A percentile compares a stretch with the other conserved stretches of the same genome.
Conservation (phyloP, 2,888 invertebrate species). For the Lithophane socia region DNA sequence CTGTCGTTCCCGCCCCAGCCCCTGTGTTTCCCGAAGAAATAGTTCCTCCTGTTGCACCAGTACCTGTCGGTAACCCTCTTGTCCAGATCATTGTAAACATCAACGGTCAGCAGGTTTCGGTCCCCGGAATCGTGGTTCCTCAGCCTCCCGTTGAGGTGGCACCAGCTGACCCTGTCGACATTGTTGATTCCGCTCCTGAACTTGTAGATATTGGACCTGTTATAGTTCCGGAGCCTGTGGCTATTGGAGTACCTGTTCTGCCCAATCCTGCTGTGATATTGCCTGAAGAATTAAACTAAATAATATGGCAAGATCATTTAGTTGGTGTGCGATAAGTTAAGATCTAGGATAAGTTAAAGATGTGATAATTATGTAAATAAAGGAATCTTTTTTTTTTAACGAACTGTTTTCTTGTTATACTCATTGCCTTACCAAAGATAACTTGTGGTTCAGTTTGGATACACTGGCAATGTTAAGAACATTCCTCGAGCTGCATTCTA, state of each 20-base stretch:
- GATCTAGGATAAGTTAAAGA: neutral
- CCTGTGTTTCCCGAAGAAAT: constrained; percentile 35
- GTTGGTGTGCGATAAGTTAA: neutral
- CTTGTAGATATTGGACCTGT: constrained; percentile 47
- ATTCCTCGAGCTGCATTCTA: too few species aligned
- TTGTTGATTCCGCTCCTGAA: constrained; percentile 49
- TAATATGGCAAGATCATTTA: neutral
- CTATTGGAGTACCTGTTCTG: constrained; percentile 42
- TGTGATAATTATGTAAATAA: constrained; percentile 23
- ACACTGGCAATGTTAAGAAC: too few species aligned
- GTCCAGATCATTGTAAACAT: constrained; percentile 75
- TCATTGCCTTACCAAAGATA: too few species aligned
- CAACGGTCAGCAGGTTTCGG: constrained; percentile 52
- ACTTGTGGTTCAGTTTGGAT: too few species aligned
- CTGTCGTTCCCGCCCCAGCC: constrained; percentile 21
- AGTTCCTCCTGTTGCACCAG: constrained; percentile 23
- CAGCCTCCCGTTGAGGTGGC: constrained; percentile 17
- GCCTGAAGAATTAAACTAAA: constrained; percentile 66
- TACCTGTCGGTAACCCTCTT: constrained; percentile 48
- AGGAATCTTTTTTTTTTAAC: neutral
- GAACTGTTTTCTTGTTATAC: too few species aligned
- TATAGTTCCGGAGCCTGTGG: constrained; percentile 27
- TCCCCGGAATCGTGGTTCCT: constrained; percentile 54
- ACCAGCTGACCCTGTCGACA: constrained; percentile 45
- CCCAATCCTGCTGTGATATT: constrained; percentile 56